A percentile compares a stretch with the other conserved stretches of the same genome.
Conservation (phyloP, 2,797 vertebrate species). For the Xenopus petersii region DNA sequence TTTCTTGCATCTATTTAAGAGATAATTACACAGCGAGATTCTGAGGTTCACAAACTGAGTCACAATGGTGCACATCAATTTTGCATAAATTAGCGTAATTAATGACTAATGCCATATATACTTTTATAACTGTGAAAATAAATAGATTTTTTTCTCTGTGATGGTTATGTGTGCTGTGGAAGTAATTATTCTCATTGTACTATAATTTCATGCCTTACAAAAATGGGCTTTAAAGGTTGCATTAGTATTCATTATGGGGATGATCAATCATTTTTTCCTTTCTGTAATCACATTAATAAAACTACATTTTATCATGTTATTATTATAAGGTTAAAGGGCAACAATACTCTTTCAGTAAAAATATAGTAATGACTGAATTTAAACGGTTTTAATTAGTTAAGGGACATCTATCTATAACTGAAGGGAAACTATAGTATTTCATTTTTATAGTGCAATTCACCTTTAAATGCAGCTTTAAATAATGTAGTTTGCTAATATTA, state of each 20-base stretch:
- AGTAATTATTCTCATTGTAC: conserved; percentile 59
- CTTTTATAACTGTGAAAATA: conserved; percentile 57
- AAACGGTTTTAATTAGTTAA: neutral
- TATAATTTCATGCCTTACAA: conserved; percentile 55
- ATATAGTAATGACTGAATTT: neutral
- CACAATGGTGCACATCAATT: conserved; percentile 47
- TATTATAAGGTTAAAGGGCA: neutral
- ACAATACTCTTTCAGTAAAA: neutral
- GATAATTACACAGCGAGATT: conserved; percentile 36
- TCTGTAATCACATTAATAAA: conserved; percentile 48
- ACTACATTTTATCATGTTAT: conserved; percentile 15
- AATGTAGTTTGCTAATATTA: too few relatives aligned
- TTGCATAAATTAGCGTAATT: conserved; percentile 53
- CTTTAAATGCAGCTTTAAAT: too few relatives aligned
- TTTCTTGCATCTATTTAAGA: neutral
- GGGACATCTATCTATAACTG: too few relatives aligned
- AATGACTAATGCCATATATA: conserved; percentile 55
- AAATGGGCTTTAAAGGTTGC: conserved; percentile 58
- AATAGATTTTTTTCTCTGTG: conserved; percentile 47
- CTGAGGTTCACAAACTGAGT: conserved; percentile 43
- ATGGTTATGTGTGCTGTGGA: conserved; percentile 53
- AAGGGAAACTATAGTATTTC: too few relatives aligned
- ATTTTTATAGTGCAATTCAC: too few relatives aligned
- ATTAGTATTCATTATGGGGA: conserved; percentile 58
- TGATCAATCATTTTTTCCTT: conserved; percentile 24